Base-by-base conservation (phyloP, 2,888 invertebrate species). In the Cecidostiba fungosa region DNA sequence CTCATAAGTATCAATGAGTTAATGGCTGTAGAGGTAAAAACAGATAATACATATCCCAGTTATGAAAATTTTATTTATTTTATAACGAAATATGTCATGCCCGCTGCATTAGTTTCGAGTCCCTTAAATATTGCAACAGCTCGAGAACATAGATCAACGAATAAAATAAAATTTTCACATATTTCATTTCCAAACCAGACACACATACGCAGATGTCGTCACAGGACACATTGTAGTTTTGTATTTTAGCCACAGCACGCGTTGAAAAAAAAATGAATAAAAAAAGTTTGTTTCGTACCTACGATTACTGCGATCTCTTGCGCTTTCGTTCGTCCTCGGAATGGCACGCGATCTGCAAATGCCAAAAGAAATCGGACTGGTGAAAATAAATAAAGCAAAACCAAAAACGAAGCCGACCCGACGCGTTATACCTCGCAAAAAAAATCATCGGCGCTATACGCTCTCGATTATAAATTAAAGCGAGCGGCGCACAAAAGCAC, bases 271-370 rank as follows among this genome's bases (percentile, higher is more conserved):
- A 85, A 85, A 81, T 77, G 26, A 29, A 74, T 39, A 59, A 87
- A 85, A 85, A 87, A 87, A 36, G n/a, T 23, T 82, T n/a, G 1
- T 76, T 82, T 83, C 87, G 84, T 87, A 87, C 87, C 87, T 87
- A 87, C 87, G 87, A 79, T 78, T 43, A 29, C 76, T 77, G 78
- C 87, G 85, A 81, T 87, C 85, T 85, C 84, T 85, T 78, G 85
- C 79, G 77, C 76, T 87, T 87, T 87, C 84, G 32, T 62, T 81
- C 70, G 85, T 85, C 85, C 87, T 85, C 76, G 85, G 85, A 66
- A 84, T 85, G 81, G 84, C 85, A 59, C 87, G 87, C 77, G 85
- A 87, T 87, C 87, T 87, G 87, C 59, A 87, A 87, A 87, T 87
- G 77, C 80, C 72, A 87, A 87, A 87, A 85, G 69, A 86, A 79